Percentiles rank a stretch among this genome's conserved stretches.
phyloP scores from a whole-genome alignment of 2,888 invertebrate species.

The Leptinotarsa tumamoca region DNA sequence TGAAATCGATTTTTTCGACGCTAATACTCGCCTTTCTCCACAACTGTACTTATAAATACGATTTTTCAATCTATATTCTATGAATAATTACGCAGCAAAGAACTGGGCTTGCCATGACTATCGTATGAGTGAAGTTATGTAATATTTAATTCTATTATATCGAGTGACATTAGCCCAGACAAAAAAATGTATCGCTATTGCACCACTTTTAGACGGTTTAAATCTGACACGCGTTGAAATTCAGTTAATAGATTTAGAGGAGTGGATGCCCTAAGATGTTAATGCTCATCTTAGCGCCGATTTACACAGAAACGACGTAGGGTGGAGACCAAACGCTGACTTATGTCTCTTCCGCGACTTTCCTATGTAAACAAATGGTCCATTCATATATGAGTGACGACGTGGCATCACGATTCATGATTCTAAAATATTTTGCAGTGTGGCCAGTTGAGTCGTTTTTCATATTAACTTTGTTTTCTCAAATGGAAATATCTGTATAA shows the following conservation, averaged over 20 bases:
- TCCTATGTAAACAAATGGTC: too few relatives aligned
- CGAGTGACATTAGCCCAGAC: conserved; percentile 13
- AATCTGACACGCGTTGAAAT: neutral
- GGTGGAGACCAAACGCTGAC: too few relatives aligned
- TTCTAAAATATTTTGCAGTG: too few relatives aligned
- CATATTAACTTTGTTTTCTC: too few relatives aligned
- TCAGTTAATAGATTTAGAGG: neutral
- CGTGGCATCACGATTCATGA: too few relatives aligned
- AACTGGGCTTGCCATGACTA: conserved; percentile 36
- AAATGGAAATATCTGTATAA: too few relatives aligned
- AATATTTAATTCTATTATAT: conserved; percentile 34
- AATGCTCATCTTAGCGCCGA: too few relatives aligned
- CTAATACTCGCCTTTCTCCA: conserved; percentile 42
- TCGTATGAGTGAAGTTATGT: conserved; percentile 32
- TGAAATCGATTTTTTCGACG: conserved; percentile 31
- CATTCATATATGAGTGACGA: too few relatives aligned
- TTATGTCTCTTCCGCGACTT: too few relatives aligned
- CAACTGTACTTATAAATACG: conserved; percentile 39
- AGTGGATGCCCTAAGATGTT: neutral
- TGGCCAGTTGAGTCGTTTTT: too few relatives aligned
- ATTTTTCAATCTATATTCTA: conserved; percentile 55
- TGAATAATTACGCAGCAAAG: conserved; percentile 46
- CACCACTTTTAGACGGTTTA: neutral
- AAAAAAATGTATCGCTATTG: conserved; percentile 12
- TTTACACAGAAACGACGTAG: too few relatives aligned